A percentile compares a stretch with the other conserved stretches of the same genome.
These are phyloP conservation scores for Ictalurus furcatus DNA, from an alignment of 2,113 vertebrate species.

Conservation along the genomic window DNA sequence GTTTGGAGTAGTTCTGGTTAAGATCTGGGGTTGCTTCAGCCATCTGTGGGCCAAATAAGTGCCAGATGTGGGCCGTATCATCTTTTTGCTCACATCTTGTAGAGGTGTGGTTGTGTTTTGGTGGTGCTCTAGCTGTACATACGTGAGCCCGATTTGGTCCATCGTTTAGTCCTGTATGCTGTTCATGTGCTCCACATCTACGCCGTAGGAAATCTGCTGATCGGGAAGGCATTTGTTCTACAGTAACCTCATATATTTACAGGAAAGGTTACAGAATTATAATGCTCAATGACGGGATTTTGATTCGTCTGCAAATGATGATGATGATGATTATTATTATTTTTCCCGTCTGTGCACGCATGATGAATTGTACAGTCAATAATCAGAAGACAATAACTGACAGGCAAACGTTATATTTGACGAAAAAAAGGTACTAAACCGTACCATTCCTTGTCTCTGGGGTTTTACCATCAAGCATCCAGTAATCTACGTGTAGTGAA, in stretches of 20 bases:
- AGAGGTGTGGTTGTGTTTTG: neutral
- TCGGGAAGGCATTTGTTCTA: neutral
- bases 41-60: neutral
- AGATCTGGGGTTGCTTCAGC: neutral
- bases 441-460: too few species aligned
- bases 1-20: neutral
- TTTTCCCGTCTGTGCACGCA: too few species aligned
- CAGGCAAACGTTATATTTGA: neutral
- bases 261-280: neutral
- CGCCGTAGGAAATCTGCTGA: neutral
- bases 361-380: neutral
- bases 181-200: neutral
- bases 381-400: too few species aligned
- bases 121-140: neutral
- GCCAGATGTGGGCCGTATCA: neutral
- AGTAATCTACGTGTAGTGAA: too few species aligned
- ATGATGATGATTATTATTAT: too few species aligned
- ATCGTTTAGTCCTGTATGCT: neutral
- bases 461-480: neutral
- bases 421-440: too few species aligned
- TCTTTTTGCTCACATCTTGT: neutral
- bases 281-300: neutral
- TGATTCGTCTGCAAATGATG: too few species aligned
- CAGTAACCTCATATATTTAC: neutral
- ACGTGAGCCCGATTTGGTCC: neutral